These are phyloP conservation scores for honey bee (Apis mellifera) DNA, from an alignment of 1,140 invertebrate species.

Conservation along the genomic window Amel_HAv3.1 CM009940.2:9676001-9676500, in stretches of 20 bases:
- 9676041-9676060: constrained; percentile 44
- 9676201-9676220: constrained; percentile 44
- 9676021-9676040: constrained; percentile 23
- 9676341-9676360: constrained; percentile 78
- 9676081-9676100: constrained; percentile 68
- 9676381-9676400: constrained; percentile 37
- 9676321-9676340: constrained; percentile 80
- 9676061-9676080: constrained; percentile 60
- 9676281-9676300: constrained; percentile 80
- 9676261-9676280: constrained; percentile 67
- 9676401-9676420: constrained; percentile 32
- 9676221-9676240: background rate
- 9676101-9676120: constrained; percentile 77
- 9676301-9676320: constrained; percentile 73
- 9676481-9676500: background rate
- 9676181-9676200: constrained; percentile 47
- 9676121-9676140: constrained; percentile 81
- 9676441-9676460: constrained; percentile 23
- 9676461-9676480: background rate
- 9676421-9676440: constrained; percentile 14
- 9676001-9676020: constrained; percentile 24
- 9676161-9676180: constrained; percentile 68
- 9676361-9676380: background rate
- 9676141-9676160: constrained; percentile 81
- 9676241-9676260: constrained; percentile 40